Evolutionary conservation across 2,888 invertebrate genomes (phyloP).

Genomic region (Cotesia congregata): DNA sequence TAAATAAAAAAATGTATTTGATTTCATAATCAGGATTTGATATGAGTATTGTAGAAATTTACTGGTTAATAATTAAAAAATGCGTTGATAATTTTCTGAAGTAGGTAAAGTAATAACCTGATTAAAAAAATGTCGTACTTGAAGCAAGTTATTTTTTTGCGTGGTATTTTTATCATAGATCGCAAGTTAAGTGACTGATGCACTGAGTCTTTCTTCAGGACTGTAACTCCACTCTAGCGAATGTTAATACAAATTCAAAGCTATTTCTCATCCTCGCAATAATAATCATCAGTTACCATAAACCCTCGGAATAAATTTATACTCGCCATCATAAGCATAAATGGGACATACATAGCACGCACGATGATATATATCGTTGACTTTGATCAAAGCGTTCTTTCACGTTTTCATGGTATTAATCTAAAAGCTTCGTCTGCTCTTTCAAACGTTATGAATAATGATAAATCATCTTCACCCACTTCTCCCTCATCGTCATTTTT

Average conservation of each 20-base stretch:
- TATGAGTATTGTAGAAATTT: too few relatives aligned
- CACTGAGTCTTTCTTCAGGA: constrained; percentile 1
- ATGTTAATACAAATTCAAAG: not conserved
- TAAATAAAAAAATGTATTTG: too few relatives aligned
- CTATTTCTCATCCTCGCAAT: constrained; percentile 32
- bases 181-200: constrained; percentile 1
- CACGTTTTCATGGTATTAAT: constrained; percentile 63
- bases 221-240: not conserved
- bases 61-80: too few relatives aligned
- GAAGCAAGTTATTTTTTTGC: too few relatives aligned
- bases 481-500: constrained; percentile 5
- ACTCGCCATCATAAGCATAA: constrained; percentile 65
- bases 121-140: too few relatives aligned
- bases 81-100: too few relatives aligned
- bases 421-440: constrained; percentile 44
- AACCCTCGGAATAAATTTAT: constrained; percentile 63
- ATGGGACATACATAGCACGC: constrained; percentile 56
- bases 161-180: constrained; percentile 32
- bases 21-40: too few relatives aligned
- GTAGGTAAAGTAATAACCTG: too few relatives aligned
- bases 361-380: constrained; percentile 37
- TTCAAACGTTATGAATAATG: constrained; percentile 19
- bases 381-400: constrained; percentile 55
- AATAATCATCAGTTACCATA: constrained; percentile 57
- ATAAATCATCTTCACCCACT: constrained; percentile 23